phyloP scores from a whole-genome alignment of 2,113 vertebrate genomes.

The Conger conger region DNA sequence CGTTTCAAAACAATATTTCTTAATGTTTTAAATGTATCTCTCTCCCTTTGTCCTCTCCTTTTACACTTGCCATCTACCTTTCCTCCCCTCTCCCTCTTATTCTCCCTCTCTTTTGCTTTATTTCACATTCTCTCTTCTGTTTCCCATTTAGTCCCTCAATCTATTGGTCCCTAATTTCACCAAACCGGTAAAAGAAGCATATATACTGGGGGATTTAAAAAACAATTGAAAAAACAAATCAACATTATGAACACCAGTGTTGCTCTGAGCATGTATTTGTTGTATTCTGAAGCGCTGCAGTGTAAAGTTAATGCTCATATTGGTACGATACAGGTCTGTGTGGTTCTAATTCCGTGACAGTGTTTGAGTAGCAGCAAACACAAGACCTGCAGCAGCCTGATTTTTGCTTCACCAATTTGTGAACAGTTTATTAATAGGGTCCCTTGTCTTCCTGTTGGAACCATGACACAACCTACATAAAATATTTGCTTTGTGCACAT shows the following conservation, averaged over 20 bases:
- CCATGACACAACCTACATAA: not conserved
- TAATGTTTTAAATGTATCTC: constrained; percentile 3
- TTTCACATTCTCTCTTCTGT: constrained; percentile 30
- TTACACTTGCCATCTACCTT: constrained; percentile 42
- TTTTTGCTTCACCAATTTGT: not conserved
- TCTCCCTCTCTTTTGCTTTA: not conserved
- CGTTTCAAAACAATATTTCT: constrained; percentile 4
- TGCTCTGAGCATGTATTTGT: not conserved
- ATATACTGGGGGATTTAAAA: no score
- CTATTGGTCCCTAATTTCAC: no score
- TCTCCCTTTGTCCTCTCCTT: not conserved
- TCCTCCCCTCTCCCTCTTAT: no score
- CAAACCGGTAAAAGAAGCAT: no score
- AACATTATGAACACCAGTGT: not conserved
- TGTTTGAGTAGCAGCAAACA: not conserved
- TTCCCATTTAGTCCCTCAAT: constrained; percentile 30
- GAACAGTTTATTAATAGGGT: no score
- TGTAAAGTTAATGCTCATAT: no score
- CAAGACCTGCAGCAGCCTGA: not conserved
- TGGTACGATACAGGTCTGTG: not conserved
- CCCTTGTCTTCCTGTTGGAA: not conserved
- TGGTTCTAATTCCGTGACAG: not conserved
- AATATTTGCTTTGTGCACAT: constrained; percentile 59
- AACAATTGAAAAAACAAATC: no score
- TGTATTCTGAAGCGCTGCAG: no score